These are phyloP conservation scores for Bedellia somnulentella DNA, from an alignment of 2,888 invertebrate genomes.

Conservation along the genomic window DNA sequence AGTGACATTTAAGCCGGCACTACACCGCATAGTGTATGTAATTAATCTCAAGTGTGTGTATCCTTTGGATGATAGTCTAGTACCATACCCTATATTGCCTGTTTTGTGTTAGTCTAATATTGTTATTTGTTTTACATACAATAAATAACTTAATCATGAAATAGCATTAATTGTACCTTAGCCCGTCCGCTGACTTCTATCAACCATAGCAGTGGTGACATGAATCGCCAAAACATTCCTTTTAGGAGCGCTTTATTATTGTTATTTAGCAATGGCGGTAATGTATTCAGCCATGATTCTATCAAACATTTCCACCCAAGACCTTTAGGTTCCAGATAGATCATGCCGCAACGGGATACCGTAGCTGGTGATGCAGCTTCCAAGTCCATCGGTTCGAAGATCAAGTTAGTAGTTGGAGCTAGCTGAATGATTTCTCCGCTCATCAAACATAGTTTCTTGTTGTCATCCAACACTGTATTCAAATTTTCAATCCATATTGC, in stretches of 20 bases:
- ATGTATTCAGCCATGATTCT: slow-evolving; percentile 79
- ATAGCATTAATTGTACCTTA: too few species aligned
- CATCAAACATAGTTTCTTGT: slow-evolving; percentile 96
- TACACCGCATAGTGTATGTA: too few species aligned
- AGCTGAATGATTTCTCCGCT: slow-evolving; percentile 96
- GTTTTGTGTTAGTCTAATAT: too few species aligned
- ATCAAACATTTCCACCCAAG: slow-evolving; percentile 91
- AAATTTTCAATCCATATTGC: slow-evolving; percentile 97
- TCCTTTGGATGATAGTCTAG: too few species aligned
- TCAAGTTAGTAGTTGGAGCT: slow-evolving; percentile 82
- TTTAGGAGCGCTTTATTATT: slow-evolving; percentile 69
- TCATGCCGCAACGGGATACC: slow-evolving; percentile 93
- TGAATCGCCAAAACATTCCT: slow-evolving; percentile 77
- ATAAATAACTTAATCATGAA: too few species aligned
- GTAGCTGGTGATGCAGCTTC: slow-evolving; percentile 92
- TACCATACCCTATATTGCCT: too few species aligned
- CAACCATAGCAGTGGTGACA: slow-evolving; percentile 75
- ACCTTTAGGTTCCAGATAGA: slow-evolving; percentile 87
- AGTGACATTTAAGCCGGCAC: too few species aligned
- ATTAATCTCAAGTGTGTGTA: too few species aligned
- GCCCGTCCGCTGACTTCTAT: slow-evolving; percentile 69
- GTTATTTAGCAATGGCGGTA: slow-evolving; percentile 70
- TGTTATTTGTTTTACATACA: too few species aligned
- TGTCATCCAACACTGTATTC: slow-evolving; percentile 94
- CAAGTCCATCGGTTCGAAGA: slow-evolving; percentile 95